These are phyloP conservation scores for Cromileptes altivelis DNA, from an alignment of 2,113 vertebrate species.

Conservation along the genomic window DNA sequence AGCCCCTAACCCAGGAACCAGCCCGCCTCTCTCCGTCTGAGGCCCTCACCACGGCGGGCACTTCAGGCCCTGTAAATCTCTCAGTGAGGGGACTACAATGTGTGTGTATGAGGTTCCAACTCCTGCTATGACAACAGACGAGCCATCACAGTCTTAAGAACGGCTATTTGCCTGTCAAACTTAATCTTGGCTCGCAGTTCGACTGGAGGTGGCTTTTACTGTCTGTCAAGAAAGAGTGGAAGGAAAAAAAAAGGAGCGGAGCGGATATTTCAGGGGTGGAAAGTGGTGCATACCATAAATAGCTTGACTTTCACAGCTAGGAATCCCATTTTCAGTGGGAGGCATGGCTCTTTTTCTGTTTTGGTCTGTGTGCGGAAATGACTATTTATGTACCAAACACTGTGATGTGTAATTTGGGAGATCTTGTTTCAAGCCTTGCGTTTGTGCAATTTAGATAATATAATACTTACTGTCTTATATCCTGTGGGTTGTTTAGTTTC, in stretches of 20 bases:
- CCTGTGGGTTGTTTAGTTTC: slow-evolving; percentile 62
- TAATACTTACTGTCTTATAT: slow-evolving; percentile 62
- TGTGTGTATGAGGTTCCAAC: slow-evolving; percentile 37
- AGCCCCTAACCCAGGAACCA: slow-evolving; percentile 58
- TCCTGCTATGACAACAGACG: slow-evolving; percentile 72
- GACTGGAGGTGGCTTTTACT: slow-evolving; percentile 66
- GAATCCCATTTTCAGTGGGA: slow-evolving; percentile 78
- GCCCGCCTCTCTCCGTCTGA: slow-evolving; percentile 52
- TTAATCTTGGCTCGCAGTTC: slow-evolving; percentile 68
- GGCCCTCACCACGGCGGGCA: slow-evolving; percentile 50
- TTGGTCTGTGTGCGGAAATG: slow-evolving; percentile 71
- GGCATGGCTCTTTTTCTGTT: slow-evolving; percentile 50
- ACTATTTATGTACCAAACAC: slow-evolving; percentile 77
- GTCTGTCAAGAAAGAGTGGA: slow-evolving; percentile 63
- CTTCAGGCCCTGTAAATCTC: slow-evolving; percentile 72
- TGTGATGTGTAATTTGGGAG: slow-evolving; percentile 76
- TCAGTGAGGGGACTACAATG: slow-evolving; percentile 29
- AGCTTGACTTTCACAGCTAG: slow-evolving; percentile 73
- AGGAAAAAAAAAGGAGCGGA: slow-evolving; percentile 30
- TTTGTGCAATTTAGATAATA: slow-evolving; percentile 73
- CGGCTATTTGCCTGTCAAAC: slow-evolving; percentile 78
- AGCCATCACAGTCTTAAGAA: slow-evolving; percentile 66
- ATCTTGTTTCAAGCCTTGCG: slow-evolving; percentile 66
- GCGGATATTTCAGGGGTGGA: slow-evolving; percentile 69
- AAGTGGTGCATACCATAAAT: slow-evolving; percentile 77